A percentile compares a stretch with the other conserved stretches of the same genome.
Evolutionary conservation across 1,140 invertebrate species (phyloP).

Genomic region (Penaeus indicus): DNA sequence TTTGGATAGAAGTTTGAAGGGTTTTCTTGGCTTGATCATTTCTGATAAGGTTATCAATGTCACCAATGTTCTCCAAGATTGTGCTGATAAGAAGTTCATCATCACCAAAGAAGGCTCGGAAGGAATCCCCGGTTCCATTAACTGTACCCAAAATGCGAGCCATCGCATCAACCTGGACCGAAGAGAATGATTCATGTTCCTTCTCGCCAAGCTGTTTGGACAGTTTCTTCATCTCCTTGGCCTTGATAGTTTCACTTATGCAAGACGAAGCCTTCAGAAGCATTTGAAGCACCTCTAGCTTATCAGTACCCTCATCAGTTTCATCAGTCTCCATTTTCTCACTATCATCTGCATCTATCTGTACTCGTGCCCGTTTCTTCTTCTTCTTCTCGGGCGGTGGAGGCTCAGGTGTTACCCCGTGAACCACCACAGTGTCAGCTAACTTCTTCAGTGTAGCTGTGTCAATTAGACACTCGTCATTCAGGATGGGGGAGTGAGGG

Average conservation of each 20-base stretch:
- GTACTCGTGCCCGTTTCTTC: constrained; percentile 71
- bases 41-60: constrained; percentile 55
- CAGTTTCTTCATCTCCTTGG: constrained; percentile 64
- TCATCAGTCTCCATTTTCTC: constrained; percentile 48
- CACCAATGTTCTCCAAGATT: constrained; percentile 60
- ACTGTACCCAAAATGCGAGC: constrained; percentile 43
- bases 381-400: constrained; percentile 70
- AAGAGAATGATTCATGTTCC: constrained; percentile 32
- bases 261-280: constrained; percentile 63
- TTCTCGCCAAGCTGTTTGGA: constrained; percentile 42
- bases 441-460: constrained; percentile 78
- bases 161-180: constrained; percentile 54
- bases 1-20: constrained; percentile 56
- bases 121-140: constrained; percentile 53
- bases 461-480: constrained; percentile 77
- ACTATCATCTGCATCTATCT: constrained; percentile 63
- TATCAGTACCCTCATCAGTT: constrained; percentile 59
- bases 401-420: constrained; percentile 68
- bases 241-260: constrained; percentile 57
- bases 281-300: constrained; percentile 57
- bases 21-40: constrained; percentile 63
- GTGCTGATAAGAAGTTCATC: constrained; percentile 62
- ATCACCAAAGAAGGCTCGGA: constrained; percentile 61
- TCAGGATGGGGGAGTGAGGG: constrained; percentile 70
- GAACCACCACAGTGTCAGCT: constrained; percentile 77